Evolutionary conservation across 2,113 vertebrate genomes (phyloP).

Genomic region (Anseranas semipalmata): DNA sequence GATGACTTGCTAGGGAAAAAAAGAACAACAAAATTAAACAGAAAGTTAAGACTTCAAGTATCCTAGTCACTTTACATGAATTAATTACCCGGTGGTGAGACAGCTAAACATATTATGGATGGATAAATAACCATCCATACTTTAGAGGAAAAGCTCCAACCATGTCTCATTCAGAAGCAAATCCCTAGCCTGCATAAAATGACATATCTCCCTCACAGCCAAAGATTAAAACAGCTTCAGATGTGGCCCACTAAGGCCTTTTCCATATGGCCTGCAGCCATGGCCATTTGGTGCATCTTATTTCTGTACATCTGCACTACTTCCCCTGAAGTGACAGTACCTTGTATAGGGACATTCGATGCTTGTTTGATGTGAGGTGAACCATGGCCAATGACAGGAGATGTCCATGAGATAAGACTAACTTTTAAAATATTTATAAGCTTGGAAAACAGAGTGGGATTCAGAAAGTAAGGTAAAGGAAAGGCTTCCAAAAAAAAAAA

Average conservation of each 20-base stretch:
- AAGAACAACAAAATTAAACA: fast-evolving
- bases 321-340: background rate
- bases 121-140: background rate
- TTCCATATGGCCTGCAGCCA: background rate
- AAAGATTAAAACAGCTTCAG: background rate
- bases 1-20: too few relatives aligned
- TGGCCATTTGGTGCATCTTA: background rate
- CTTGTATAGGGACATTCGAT: background rate
- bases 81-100: background rate
- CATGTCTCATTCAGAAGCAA: background rate
- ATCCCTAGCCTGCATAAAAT: background rate
- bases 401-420: background rate
- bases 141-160: background rate
- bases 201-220: background rate
- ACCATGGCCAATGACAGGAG: background rate
- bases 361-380: background rate
- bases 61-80: background rate
- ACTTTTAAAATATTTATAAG: background rate
- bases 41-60: background rate
- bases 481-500: background rate
- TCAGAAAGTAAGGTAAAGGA: background rate
- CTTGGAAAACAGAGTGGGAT: background rate
- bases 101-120: background rate
- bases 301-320: background rate
- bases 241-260: background rate